Conservation (phyloP, 2,113 vertebrate species). For the Leptobrachium leishanense region DNA sequence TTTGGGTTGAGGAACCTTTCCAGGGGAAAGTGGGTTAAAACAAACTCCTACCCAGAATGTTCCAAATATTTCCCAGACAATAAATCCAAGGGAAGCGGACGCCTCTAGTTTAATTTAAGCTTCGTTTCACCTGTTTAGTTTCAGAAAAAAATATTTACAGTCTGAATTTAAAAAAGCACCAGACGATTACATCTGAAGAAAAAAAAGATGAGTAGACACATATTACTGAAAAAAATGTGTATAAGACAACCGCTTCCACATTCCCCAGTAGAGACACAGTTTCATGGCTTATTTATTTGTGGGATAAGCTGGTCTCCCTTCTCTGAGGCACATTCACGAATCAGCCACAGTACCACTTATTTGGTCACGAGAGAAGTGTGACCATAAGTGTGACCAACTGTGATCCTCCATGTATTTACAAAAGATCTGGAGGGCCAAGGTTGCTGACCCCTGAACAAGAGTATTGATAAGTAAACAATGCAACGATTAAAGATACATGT, state of each 20-base stretch:
- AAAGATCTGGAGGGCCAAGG: too few relatives aligned
- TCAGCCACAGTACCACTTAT: neutral
- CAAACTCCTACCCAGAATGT: constrained; percentile 24
- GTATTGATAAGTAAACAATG: too few relatives aligned
- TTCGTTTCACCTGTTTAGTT: constrained; percentile 18
- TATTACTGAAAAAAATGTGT: constrained; percentile 28
- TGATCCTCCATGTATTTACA: too few relatives aligned
- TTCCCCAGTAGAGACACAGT: constrained; percentile 18
- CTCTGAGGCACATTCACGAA: neutral
- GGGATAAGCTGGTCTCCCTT: neutral
- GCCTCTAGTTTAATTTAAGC: constrained; percentile 33
- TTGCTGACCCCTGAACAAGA: too few relatives aligned
- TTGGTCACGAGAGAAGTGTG: neutral
- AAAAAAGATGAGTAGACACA: neutral
- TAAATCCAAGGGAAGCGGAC: constrained; percentile 18
- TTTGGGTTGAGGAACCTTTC: neutral
- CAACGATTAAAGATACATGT: too few relatives aligned
- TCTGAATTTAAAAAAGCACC: constrained; percentile 27
- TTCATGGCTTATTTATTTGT: constrained; percentile 18
- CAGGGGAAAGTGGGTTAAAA: constrained; percentile 1
- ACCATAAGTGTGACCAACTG: neutral
- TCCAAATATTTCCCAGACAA: constrained; percentile 29
- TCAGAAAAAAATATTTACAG: constrained; percentile 36
- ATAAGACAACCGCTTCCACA: constrained; percentile 30
- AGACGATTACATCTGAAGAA: constrained; percentile 28